Evolutionary conservation across 1,140 invertebrate species (phyloP).

Genomic region (Trichonephila clavata): DNA sequence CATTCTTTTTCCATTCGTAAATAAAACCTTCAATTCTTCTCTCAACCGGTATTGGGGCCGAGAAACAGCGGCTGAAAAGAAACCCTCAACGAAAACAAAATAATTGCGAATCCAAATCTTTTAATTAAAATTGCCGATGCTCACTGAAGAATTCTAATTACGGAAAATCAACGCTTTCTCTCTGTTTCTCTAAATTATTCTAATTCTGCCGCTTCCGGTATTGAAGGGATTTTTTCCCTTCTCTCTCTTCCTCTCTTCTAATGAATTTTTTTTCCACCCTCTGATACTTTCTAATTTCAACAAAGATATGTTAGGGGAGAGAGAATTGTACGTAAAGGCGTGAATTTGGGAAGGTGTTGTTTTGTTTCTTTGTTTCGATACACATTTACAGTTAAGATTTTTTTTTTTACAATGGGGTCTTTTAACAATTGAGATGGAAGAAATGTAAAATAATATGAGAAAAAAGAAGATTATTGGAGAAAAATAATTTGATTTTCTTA

Average conservation of each 20-base stretch:
- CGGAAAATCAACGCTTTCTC: slow-evolving; percentile 42
- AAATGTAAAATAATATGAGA: no score
- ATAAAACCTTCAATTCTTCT: background rate
- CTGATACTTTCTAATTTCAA: background rate
- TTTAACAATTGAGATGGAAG: no score
- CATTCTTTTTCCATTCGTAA: background rate
- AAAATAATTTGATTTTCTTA: no score
- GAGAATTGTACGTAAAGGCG: background rate
- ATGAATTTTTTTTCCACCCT: background rate
- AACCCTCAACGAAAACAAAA: slow-evolving; percentile 28
- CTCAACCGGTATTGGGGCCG: background rate
- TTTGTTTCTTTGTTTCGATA: background rate
- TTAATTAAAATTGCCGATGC: slow-evolving; percentile 55
- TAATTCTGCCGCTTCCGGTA: slow-evolving; percentile 16
- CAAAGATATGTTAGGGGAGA: background rate
- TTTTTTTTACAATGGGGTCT: no score
- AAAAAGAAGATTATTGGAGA: no score
- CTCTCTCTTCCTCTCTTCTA: background rate
- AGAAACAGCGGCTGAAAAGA: background rate
- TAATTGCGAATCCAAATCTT: slow-evolving; percentile 49
- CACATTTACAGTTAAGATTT: no score
- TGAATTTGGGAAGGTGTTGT: background rate
- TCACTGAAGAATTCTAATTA: slow-evolving; percentile 23
- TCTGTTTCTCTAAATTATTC: slow-evolving; percentile 40
- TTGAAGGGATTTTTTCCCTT: background rate